A percentile compares a stretch with the other conserved stretches of the same genome.
These are phyloP conservation scores for Ophonus ardosiacus DNA, from an alignment of 2,888 invertebrate genomes.

Conservation along the genomic window DNA sequence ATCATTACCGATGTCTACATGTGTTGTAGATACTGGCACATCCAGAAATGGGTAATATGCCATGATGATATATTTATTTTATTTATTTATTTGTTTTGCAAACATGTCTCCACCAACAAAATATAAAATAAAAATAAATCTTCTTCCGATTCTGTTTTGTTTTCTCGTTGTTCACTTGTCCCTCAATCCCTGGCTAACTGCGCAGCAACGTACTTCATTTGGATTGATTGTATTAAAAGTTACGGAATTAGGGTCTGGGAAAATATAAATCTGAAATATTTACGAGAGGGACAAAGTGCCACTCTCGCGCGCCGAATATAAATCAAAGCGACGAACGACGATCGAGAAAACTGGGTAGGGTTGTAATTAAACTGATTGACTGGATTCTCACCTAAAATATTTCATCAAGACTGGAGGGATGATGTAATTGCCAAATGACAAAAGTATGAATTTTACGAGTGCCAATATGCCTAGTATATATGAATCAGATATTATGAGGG, in stretches of 20 bases:
- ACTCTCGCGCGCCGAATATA: conserved; percentile 19
- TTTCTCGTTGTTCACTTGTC: neutral
- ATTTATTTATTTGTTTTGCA: too few species aligned
- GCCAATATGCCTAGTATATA: too few species aligned
- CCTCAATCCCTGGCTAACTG: neutral
- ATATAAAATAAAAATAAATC: too few species aligned
- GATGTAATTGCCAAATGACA: too few species aligned
- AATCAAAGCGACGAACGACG: conserved; percentile 19
- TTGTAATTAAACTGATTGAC: conserved; percentile 28
- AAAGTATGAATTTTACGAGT: too few species aligned
- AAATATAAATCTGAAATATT: conserved; percentile 56
- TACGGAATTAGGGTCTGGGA: conserved; percentile 15
- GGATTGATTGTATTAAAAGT: conserved; percentile 51
- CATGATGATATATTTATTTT: too few species aligned
- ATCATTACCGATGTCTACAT: too few species aligned
- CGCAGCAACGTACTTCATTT: conserved; percentile 7
- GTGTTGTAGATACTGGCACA: too few species aligned
- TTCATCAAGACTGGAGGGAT: neutral
- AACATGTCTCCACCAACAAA: too few species aligned
- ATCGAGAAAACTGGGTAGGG: neutral
- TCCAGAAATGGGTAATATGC: too few species aligned
- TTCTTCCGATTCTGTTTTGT: too few species aligned
- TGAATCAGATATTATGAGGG: too few species aligned
- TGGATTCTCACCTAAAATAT: neutral
- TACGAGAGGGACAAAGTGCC: conserved; percentile 19